Evolutionary conservation across 2,113 vertebrate genomes (phyloP), one percentile per base, ranked within the genome.

Genomic region (Seriola quinqueradiata): DNA sequence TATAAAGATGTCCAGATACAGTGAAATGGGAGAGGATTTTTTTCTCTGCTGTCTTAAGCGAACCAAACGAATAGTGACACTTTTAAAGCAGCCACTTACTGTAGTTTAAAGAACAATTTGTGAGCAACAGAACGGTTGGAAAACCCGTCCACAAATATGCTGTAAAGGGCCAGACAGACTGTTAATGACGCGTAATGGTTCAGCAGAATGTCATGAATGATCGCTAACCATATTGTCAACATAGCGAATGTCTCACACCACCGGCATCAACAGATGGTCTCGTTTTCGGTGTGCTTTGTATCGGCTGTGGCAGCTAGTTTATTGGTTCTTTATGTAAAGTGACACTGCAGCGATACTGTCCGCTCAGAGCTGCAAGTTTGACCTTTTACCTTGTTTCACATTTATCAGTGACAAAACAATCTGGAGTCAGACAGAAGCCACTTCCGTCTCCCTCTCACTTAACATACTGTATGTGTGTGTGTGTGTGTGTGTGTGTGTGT

Each of bases 331-430:
- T 28, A 67, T 19, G 54, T 72, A 42, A 73, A 58, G 73, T 72
- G 61, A 85, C 59, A 17, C 74, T 32, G 72, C 75, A 55, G 84
- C 58, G 75, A 23, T 8, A 36, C 66, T 57, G n/a, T 79, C 50
- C 50, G 73, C 67, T 78, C 59, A 3, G 59, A 57, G 77, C 76
- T 77, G 64, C 19, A 50, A 48, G 67, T 64, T 55, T 85, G 79
- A 91, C 91, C 92, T 90, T 89, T 90, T 36, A 77, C 91, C 85
- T 71, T 5, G 60, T 66, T 82, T 14, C 36, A 42, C 72, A 57
- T 89, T 90, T 85, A 92, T 92, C 84, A 76, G 82, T 87, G 89
- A 83, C 83, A 79, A 73, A 83, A 76, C 66, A 67, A 87, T 91
- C 88, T 90, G 79, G 79, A 86, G 87, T 86, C 87, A 80, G 90